Base-by-base conservation (phyloP, 2,113 vertebrate species). In the Chrysochloris asiatica region DNA sequence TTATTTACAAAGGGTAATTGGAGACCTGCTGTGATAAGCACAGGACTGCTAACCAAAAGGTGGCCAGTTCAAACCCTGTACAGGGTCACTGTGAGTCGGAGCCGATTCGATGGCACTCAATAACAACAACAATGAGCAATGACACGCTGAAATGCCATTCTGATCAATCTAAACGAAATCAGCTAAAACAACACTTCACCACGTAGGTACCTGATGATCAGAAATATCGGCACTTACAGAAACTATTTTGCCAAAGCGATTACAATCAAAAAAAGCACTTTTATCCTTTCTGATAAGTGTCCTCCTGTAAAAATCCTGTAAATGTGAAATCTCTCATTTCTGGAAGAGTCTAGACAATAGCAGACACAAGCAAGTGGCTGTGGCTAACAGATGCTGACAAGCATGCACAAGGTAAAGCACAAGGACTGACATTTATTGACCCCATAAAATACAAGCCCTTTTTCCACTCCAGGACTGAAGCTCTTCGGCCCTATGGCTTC, bases 111-210 rank as follows among this genome's bases (percentile, higher is more conserved):
- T n/a, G n/a, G n/a, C n/a, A n/a, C n/a, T n/a, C n/a, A n/a, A n/a
- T n/a, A n/a, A n/a, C n/a, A n/a, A n/a, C n/a, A n/a, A 56, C 17
- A 56, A 94, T 79, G 91, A 93, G 89, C 95, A 94, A 91, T 88
- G 45, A 91, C 89, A 93, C 41, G 75, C 89, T 54, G 69, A 94
- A 94, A 96, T 91, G 94, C 78, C 95, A 72, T 73, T 24, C 87
- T 88, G 95, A 95, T 89, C 91, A 94, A 85, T 28, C 54, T 36
- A 43, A 81, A 86, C 11, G 9, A 77, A 83, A 86, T 81, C 61
- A n/a, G 45, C 61, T 36, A 79, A 47, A 93, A 83, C 83, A 76
- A 88, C 47, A 50, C 65, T 90, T 84, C 54, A 63, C 41, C 33
- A n/a, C 73, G 50, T 6, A 82, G 84, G 67, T 43, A 94, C 81